Evolutionary conservation across 2,797 vertebrate species (phyloP), one percentile per base, ranked within the genome.

Genomic region (Enteromius afrohamiltoni): DNA sequence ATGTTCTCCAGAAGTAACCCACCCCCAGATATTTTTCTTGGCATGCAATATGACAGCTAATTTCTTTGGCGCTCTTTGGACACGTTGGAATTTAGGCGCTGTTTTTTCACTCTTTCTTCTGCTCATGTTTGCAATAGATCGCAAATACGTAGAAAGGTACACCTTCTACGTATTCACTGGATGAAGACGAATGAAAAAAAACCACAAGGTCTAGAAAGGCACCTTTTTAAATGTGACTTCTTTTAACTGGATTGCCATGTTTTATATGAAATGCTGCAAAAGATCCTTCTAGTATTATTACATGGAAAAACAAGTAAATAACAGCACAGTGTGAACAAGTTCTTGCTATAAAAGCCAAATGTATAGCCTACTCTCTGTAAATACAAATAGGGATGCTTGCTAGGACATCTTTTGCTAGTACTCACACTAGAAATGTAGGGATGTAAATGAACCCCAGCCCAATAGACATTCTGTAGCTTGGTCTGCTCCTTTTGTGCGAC

Each of bases 1-100:
- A 26, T 37, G 53, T 49, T 74, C 45, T 49, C 13, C 69, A 81
- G 31, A 64, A 34, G 26, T 73, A 23, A 16, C 62, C 37, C 8
- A 29, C 40, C 68, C 53, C 26, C 26, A 17, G 40, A 8, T 4
- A 34, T 62, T 74, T 73, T 67, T 58, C 17, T 37, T 85, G 83
- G 60, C 70, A 29, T 37, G 19, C 42, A 21, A 16, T 58, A 10
- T 76, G 78, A 85, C 21, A 69, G 51, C 23, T 74, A 60, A 34
- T 75, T 60, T 73, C 40, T 60, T 75, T 80, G 77, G 69, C 64
- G 19, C 70, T 80, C 49, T n/a, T 17, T 37, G 49, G 62, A n/a
- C 23, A 55, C 34, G 31, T 21, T 31, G 29, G 60, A 84, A 84
- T 53, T 64, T n/a, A 62, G 17, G 19, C 65, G 55, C 31, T 45